Conservation (phyloP, 2,113 vertebrate genomes). For the Scartelaos histophorus region DNA sequence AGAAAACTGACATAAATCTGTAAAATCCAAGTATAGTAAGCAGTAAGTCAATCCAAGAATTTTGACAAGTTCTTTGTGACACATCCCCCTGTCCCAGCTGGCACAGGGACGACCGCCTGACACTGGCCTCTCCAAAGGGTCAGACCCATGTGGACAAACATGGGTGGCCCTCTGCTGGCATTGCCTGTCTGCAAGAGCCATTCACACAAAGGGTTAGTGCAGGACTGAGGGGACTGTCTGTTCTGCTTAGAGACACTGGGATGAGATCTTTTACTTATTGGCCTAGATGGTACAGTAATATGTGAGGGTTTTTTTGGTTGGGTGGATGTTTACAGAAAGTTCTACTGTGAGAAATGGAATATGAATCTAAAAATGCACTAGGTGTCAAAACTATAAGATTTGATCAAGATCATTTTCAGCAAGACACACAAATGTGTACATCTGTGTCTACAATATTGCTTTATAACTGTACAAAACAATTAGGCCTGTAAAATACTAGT, state of each 20-base stretch:
- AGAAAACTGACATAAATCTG: slow-evolving; percentile 57
- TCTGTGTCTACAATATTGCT: too few species aligned
- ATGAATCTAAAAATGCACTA: slow-evolving; percentile 33
- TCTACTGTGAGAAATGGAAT: slow-evolving; percentile 54
- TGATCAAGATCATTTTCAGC: background rate
- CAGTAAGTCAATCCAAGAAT: too few species aligned
- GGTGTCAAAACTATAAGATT: background rate
- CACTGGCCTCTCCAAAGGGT: slow-evolving; percentile 55
- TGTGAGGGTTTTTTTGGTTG: slow-evolving; percentile 12
- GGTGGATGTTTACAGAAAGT: slow-evolving; percentile 2
- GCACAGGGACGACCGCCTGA: slow-evolving; percentile 51
- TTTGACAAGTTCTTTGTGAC: slow-evolving; percentile 67
- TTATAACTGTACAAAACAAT: too few species aligned
- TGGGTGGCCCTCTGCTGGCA: slow-evolving; percentile 65
- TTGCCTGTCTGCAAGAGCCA: slow-evolving; percentile 51
- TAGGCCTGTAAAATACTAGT: too few species aligned
- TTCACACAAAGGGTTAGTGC: slow-evolving; percentile 54
- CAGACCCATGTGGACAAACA: slow-evolving; percentile 73
- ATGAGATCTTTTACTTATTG: slow-evolving; percentile 32
- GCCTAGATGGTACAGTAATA: slow-evolving; percentile 9
- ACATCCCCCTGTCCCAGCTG: slow-evolving; percentile 73
- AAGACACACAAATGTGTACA: background rate
- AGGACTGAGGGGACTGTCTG: slow-evolving; percentile 50
- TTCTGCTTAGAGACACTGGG: slow-evolving; percentile 49
- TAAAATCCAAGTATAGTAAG: slow-evolving; percentile 59